Evolutionary conservation across 2,113 vertebrate species (phyloP).

Genomic region (Pagrus major): DNA sequence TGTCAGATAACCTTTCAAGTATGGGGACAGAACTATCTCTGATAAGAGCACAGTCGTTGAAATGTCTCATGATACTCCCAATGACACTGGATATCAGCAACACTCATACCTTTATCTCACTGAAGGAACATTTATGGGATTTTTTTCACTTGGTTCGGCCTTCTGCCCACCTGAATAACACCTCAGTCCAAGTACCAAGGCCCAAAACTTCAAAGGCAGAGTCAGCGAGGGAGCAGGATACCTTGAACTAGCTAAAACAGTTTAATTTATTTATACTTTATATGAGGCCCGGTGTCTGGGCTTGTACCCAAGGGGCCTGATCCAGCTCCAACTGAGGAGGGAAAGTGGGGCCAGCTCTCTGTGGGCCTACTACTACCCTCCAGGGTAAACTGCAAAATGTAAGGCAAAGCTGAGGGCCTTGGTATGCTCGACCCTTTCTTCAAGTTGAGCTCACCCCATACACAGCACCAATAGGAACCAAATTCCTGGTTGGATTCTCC

Average conservation of each 20-base stretch:
- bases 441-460: neutral
- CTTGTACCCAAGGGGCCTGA: neutral
- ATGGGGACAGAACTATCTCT: constrained; percentile 23
- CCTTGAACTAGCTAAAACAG: constrained; percentile 31
- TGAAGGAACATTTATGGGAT: constrained; percentile 36
- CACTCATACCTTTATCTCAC: constrained; percentile 39
- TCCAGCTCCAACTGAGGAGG: neutral
- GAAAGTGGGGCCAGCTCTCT: neutral
- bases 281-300: neutral
- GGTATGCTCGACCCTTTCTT: neutral
- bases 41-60: constrained; percentile 52
- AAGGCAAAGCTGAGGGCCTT: neutral
- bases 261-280: constrained; percentile 36
- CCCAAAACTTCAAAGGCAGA: constrained; percentile 28
- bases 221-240: constrained; percentile 5
- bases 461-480: neutral
- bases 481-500: neutral
- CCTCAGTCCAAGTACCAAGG: neutral
- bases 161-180: constrained; percentile 26
- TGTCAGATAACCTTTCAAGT: constrained; percentile 61
- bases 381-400: neutral
- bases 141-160: constrained; percentile 24
- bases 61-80: constrained; percentile 52
- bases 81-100: constrained; percentile 54
- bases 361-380: neutral